phyloP scores from a whole-genome alignment of 2,113 vertebrate genomes.

The Vidua chalybeata region DNA sequence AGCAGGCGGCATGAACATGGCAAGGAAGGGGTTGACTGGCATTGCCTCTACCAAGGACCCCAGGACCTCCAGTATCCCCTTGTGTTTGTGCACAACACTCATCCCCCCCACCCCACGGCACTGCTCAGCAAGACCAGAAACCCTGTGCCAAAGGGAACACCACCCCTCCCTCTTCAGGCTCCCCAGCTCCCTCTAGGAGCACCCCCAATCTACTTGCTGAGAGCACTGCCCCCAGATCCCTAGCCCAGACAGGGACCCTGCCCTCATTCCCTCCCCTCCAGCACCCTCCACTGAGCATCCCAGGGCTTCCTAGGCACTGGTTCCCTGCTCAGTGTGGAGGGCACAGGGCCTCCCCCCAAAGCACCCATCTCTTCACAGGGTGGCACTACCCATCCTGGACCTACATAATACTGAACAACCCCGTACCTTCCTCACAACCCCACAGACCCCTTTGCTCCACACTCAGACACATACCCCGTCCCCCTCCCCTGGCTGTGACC shows the following conservation, averaged over 20 bases:
- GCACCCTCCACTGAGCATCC: slow-evolving; percentile 29
- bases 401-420: not conserved
- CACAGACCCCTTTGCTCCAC: not conserved
- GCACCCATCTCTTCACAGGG: not conserved
- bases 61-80: slow-evolving; percentile 19
- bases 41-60: slow-evolving; percentile 1
- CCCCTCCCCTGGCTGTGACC: not conserved
- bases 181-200: slow-evolving; percentile 49
- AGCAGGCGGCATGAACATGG: slow-evolving; percentile 10
- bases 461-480: not conserved
- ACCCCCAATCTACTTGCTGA: not conserved
- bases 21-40: slow-evolving; percentile 16
- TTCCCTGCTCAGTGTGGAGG: not conserved
- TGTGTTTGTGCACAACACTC: not conserved
- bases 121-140: slow-evolving; percentile 29
- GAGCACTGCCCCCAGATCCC: not conserved
- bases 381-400: not conserved
- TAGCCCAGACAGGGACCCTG: not conserved
- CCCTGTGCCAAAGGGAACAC: not conserved
- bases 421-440: not conserved
- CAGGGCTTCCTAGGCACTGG: not conserved
- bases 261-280: slow-evolving; percentile 14
- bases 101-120: not conserved
- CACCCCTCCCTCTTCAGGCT: not conserved
- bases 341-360: not conserved